These are phyloP conservation scores for Oncorhynchus nerka DNA, from an alignment of 2,113 vertebrate genomes.

Conservation along the genomic window DNA sequence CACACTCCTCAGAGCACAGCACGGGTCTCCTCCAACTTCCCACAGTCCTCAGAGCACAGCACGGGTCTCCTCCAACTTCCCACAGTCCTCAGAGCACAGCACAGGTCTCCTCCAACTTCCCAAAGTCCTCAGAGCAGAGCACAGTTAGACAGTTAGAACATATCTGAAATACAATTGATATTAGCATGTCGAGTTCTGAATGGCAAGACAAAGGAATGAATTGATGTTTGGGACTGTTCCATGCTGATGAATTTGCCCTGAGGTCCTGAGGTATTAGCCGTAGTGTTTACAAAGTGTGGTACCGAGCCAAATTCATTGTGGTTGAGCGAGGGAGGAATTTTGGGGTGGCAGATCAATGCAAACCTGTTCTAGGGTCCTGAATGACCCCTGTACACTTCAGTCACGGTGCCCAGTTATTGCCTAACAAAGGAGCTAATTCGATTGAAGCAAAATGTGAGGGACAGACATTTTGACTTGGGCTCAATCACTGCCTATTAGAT, in stretches of 20 bases:
- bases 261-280: not conserved
- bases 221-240: not conserved
- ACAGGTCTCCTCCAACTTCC: too few relatives aligned
- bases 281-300: not conserved
- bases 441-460: constrained; percentile 67
- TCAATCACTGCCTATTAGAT: constrained; percentile 72
- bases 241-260: not conserved
- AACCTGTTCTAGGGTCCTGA: constrained; percentile 56
- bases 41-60: constrained; percentile 39
- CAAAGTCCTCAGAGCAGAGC: not conserved
- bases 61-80: constrained; percentile 17
- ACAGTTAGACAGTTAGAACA: constrained; percentile 30
- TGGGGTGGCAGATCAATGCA: constrained; percentile 58
- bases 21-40: constrained; percentile 38
- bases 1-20: constrained; percentile 33
- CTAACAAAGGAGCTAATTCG: constrained; percentile 67
- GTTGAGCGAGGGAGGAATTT: constrained; percentile 32
- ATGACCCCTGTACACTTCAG: constrained; percentile 45
- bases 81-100: constrained; percentile 36
- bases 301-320: constrained; percentile 36
- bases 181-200: not conserved
- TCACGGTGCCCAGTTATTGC: constrained; percentile 42
- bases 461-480: constrained; percentile 43
- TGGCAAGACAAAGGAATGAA: not conserved
- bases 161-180: constrained; percentile 5